Conservation (phyloP, 2,797 vertebrate genomes). For the Morelia viridis region DNA sequence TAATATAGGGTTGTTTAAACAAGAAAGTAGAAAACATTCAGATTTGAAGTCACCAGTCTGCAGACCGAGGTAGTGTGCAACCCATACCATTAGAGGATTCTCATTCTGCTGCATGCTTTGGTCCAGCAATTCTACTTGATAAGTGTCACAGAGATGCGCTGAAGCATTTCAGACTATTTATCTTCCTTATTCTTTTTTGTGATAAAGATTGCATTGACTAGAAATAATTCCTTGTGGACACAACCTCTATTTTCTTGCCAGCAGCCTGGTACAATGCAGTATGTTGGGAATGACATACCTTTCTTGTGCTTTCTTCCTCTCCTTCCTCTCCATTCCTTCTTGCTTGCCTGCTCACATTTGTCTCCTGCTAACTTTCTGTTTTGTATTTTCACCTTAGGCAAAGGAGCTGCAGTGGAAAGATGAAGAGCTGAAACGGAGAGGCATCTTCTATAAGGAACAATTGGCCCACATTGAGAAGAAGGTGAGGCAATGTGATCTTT, state of each 20-base stretch:
- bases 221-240: neutral
- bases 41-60: neutral
- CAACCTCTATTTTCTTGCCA: neutral
- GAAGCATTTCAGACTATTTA: neutral
- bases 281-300: neutral
- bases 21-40: neutral
- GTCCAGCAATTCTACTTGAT: neutral
- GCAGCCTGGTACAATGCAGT: neutral
- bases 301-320: neutral
- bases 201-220: neutral
- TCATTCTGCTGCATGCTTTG: neutral
- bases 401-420: conserved; percentile 84
- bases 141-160: neutral
- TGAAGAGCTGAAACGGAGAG: conserved; percentile 79
- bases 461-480: conserved; percentile 84
- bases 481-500: conserved; percentile 72
- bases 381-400: conserved; percentile 70
- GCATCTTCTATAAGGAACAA: conserved; percentile 88
- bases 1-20: neutral
- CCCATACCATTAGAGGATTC: neutral
- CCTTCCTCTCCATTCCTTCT: neutral
- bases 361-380: conserved; percentile 39
- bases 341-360: neutral
- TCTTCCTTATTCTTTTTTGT: conserved; percentile 16
- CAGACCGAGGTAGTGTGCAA: neutral